phyloP scores from a whole-genome alignment of 2,888 invertebrate genomes.

The Neria commutata region DNA sequence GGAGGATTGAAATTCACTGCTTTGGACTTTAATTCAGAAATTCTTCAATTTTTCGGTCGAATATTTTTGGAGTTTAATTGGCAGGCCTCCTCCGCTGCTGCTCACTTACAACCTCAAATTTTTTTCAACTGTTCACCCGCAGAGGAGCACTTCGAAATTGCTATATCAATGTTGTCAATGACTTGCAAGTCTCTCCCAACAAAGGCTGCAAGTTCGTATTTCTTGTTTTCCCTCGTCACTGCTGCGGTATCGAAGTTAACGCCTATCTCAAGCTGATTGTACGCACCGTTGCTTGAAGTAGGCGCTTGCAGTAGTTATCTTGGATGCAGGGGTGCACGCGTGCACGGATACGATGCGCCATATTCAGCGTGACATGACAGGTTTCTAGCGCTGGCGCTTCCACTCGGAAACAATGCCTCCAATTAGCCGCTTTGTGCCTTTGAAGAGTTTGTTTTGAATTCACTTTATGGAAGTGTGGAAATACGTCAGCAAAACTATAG shows the following conservation, averaged over 20 bases:
- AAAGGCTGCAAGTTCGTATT: neutral
- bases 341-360: slow-evolving; percentile 6
- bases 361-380: neutral
- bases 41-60: slow-evolving; percentile 8
- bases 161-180: slow-evolving; percentile 17
- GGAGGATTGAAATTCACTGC: neutral
- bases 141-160: neutral
- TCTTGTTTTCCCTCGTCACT: too few relatives aligned
- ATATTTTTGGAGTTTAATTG: neutral
- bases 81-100: neutral
- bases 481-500: too few relatives aligned
- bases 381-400: neutral
- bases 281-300: neutral
- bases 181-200: slow-evolving; percentile 23
- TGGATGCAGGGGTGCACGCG: slow-evolving; percentile 20
- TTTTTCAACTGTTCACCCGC: too few relatives aligned
- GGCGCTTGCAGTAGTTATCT: slow-evolving; percentile 3
- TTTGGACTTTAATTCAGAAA: neutral
- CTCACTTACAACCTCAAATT: neutral
- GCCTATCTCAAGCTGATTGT: slow-evolving; percentile 3
- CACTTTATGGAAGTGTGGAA: too few relatives aligned
- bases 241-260: slow-evolving; percentile 9
- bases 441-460: slow-evolving; percentile 31
- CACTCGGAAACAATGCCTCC: slow-evolving; percentile 46
- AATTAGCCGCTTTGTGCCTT: slow-evolving; percentile 49